Evolutionary conservation across 2,888 invertebrate species (phyloP).

Genomic region (Bombyx huttoni): DNA sequence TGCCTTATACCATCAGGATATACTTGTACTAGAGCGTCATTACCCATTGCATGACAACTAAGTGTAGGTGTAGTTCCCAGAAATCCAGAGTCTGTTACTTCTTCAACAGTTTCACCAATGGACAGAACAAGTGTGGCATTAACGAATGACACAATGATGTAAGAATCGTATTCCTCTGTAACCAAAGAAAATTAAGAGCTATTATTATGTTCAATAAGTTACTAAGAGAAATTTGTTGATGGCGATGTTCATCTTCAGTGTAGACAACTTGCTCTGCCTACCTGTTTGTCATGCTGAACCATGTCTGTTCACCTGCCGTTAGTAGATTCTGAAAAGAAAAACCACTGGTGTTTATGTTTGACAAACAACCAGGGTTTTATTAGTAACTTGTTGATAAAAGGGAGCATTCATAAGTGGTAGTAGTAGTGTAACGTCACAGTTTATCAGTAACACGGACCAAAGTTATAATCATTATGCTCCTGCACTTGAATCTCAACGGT

Average conservation of each 20-base stretch:
- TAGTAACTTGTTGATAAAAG: slow-evolving; percentile 67
- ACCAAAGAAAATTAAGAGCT: slow-evolving; percentile 54
- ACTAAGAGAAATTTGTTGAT: neutral
- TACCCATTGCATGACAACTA: slow-evolving; percentile 97
- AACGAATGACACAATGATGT: slow-evolving; percentile 99
- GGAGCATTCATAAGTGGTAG: slow-evolving; percentile 65
- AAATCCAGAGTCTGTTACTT: slow-evolving; percentile 99
- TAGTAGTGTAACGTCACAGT: slow-evolving; percentile 55
- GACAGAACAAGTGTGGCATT: slow-evolving; percentile 97
- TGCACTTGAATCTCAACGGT: neutral
- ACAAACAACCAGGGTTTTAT: slow-evolving; percentile 75
- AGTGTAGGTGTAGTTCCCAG: slow-evolving; percentile 98
- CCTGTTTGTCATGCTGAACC: slow-evolving; percentile 48
- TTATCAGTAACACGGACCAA: slow-evolving; percentile 71
- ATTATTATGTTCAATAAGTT: slow-evolving; percentile 12
- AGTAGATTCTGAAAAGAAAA: slow-evolving; percentile 85
- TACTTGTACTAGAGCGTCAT: slow-evolving; percentile 98
- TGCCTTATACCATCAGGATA: slow-evolving; percentile 99
- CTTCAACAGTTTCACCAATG: slow-evolving; percentile 99
- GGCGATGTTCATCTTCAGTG: slow-evolving; percentile 24
- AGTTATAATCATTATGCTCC: slow-evolving; percentile 63
- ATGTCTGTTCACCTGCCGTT: slow-evolving; percentile 56
- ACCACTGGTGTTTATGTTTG: slow-evolving; percentile 92
- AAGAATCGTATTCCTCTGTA: slow-evolving; percentile 98
- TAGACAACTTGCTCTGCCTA: slow-evolving; percentile 46